phyloP scores from a whole-genome alignment of 2,888 invertebrate species.

The Parasteatoda lunata region DNA sequence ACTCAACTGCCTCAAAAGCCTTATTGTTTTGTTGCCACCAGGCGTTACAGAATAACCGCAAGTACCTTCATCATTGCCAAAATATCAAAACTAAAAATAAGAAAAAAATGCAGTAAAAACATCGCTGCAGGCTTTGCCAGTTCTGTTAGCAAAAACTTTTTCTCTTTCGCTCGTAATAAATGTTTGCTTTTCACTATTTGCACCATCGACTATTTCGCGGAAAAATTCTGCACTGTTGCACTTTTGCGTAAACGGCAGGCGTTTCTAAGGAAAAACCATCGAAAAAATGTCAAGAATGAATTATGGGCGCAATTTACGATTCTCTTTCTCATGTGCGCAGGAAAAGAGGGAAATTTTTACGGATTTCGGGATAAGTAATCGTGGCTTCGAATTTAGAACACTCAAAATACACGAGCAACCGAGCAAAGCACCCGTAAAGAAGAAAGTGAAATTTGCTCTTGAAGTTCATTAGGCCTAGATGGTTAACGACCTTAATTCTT shows the following conservation, averaged over 20 bases:
- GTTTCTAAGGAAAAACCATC: slow-evolving; percentile 37
- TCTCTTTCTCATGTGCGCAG: slow-evolving; percentile 10
- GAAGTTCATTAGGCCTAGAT: slow-evolving; percentile 48
- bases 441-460: neutral
- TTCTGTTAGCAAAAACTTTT: neutral
- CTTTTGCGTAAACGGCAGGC: slow-evolving; percentile 12
- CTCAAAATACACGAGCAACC: slow-evolving; percentile 38
- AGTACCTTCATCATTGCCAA: neutral
- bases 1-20: neutral
- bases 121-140: neutral
- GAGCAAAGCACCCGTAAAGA: neutral
- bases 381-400: slow-evolving; percentile 53
- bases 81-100: neutral
- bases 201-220: slow-evolving; percentile 45
- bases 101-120: neutral
- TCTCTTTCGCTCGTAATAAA: slow-evolving; percentile 47
- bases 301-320: slow-evolving; percentile 65
- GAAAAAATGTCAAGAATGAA: slow-evolving; percentile 66
- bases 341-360: slow-evolving; percentile 48
- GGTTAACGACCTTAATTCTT: slow-evolving; percentile 53
- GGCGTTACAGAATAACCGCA: slow-evolving; percentile 52
- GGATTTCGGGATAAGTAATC: slow-evolving; percentile 53
- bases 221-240: slow-evolving; percentile 63
- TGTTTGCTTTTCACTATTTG: slow-evolving; percentile 50
- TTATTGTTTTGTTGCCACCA: slow-evolving; percentile 57